Conservation (phyloP, 2,797 vertebrate species). For the Tokudaia tokunoshimensis region DNA sequence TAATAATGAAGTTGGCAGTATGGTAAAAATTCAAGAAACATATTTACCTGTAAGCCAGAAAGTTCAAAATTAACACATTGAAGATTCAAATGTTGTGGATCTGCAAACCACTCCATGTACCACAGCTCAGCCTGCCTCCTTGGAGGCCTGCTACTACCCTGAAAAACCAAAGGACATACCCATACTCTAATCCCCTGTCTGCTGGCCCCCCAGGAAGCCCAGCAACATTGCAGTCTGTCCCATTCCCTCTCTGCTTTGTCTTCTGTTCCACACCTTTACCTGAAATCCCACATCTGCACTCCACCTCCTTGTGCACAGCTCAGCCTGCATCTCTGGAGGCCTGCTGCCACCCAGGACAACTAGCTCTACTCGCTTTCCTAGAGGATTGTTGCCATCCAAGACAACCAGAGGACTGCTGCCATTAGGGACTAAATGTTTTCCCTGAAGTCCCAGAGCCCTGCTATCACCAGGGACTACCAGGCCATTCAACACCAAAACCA, state of each 20-base stretch:
- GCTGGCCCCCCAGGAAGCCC: neutral
- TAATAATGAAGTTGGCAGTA: no score
- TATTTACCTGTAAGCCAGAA: no score
- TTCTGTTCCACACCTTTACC: neutral
- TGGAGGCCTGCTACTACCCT: neutral
- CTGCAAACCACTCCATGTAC: neutral
- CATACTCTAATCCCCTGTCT: neutral
- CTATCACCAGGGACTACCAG: neutral
- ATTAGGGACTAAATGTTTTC: neutral
- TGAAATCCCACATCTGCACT: neutral
- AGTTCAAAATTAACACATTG: neutral
- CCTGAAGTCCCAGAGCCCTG: neutral
- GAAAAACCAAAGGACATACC: neutral
- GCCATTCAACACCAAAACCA: neutral
- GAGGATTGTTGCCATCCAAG: neutral
- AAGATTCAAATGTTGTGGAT: no score
- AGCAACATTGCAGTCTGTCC: neutral
- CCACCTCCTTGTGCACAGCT: neutral
- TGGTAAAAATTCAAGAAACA: no score
- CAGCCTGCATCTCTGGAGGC: neutral
- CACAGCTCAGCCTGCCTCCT: neutral
- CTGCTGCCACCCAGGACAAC: neutral
- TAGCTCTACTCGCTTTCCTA: neutral
- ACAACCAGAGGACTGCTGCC: neutral
- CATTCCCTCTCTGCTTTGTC: neutral